Base-by-base conservation (phyloP, 2,113 vertebrate genomes). In the Phrynocephalus versicolor region DNA sequence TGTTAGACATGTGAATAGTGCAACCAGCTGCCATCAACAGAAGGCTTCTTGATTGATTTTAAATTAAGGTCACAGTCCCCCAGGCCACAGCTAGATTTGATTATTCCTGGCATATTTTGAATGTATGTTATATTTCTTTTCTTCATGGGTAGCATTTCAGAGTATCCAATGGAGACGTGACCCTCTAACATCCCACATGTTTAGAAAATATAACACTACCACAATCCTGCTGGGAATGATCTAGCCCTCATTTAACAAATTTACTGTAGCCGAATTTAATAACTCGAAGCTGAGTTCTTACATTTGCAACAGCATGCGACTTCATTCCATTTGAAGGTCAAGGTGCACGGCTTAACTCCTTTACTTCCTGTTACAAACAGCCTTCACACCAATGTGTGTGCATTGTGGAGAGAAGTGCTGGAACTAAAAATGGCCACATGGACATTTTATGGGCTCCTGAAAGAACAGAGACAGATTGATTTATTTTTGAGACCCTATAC, bases 61-160 rank as follows among this genome's bases (percentile, higher is more conserved):
- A 94, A 94, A 94, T 94, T 94, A 91, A 95, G 93, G 93, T 93
- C 93, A 94, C 62, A 85, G 79, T 91, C 90, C 85, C 77, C 55
- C 79, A 45, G 90, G 93, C 90, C 84, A 87, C 27, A 73, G 71
- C 13, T 89, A 91, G 90, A 93, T 93, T 91, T 91, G 85, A 95
- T 93, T 94, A 89, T 90, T 90, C 87, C 86, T 89, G 92, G 88
- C 90, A 90, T 87, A 78, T 90, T 93, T 87, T 79, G 90, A 81
- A 86, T 90, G 89, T 76, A 78, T 88, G 80, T 88, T 55, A 88
- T 82, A 88, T 62, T 62, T 91, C 86, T 83, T 88, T 91, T 57
- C 83, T 88, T 33, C 81, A 45, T 87, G 80, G n/a, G 7, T 21
- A 75, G 39, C n/a, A 35, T 62, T 60, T 57, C 41, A 85, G 58